phyloP scores from a whole-genome alignment of 2,113 vertebrate genomes.

The Paracanthobrama guichenoti region DNA sequence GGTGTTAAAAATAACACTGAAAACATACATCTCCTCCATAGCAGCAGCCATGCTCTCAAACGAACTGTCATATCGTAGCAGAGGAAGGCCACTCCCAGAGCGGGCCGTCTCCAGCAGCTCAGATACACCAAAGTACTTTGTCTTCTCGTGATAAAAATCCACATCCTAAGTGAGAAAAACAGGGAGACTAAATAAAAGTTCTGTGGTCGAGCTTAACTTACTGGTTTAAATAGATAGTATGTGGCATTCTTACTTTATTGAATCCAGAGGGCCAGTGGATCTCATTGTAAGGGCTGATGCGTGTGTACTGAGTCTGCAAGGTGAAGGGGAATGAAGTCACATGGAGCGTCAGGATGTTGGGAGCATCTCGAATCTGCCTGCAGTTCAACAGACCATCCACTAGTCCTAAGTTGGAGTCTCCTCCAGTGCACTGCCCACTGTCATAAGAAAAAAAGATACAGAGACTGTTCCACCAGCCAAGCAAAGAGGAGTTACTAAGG shows the following conservation, averaged over 20 bases:
- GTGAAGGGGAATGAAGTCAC: slow-evolving; percentile 96
- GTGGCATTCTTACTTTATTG: slow-evolving; percentile 70
- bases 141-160: slow-evolving; percentile 89
- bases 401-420: slow-evolving; percentile 78
- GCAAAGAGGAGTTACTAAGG: neutral
- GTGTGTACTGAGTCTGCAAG: slow-evolving; percentile 92
- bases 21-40: slow-evolving; percentile 87
- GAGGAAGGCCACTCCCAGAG: slow-evolving; percentile 87
- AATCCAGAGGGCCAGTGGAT: slow-evolving; percentile 82
- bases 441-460: slow-evolving; percentile 27
- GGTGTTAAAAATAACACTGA: neutral
- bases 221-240: neutral
- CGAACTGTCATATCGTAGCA: slow-evolving; percentile 91
- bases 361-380: slow-evolving; percentile 87
- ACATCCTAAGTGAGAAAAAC: slow-evolving; percentile 74
- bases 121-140: slow-evolving; percentile 90
- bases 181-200: neutral
- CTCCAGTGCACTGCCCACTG: slow-evolving; percentile 67
- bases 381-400: slow-evolving; percentile 93
- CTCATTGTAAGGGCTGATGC: slow-evolving; percentile 69
- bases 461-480: slow-evolving; percentile 25
- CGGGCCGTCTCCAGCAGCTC: slow-evolving; percentile 91
- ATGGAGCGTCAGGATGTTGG: slow-evolving; percentile 92
- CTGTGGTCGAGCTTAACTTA: neutral
- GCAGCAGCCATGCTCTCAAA: slow-evolving; percentile 94